Conservation (phyloP, 2,113 vertebrate species). For the Glaucidium brasilianum region DNA sequence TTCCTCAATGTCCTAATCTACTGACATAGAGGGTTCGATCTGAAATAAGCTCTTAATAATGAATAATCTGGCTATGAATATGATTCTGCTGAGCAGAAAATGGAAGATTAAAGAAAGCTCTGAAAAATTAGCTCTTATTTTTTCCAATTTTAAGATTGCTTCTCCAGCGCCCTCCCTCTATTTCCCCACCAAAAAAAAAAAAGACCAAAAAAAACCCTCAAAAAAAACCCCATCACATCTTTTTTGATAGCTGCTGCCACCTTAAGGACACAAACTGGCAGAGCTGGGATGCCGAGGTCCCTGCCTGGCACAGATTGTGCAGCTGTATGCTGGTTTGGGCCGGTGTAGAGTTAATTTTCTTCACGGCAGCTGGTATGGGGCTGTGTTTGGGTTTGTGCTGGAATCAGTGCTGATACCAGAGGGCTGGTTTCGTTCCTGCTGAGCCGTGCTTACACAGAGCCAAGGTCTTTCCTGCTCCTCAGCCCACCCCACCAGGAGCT, state of each 20-base stretch:
- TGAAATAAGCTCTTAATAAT: constrained; percentile 78
- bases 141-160: not conserved
- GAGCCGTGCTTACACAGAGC: no score
- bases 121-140: constrained; percentile 17
- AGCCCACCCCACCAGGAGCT: no score
- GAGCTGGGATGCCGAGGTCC: not conserved
- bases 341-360: not conserved
- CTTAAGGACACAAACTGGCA: not conserved
- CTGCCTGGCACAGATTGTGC: no score
- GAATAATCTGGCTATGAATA: constrained; percentile 65
- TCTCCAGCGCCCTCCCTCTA: not conserved
- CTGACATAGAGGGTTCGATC: constrained; percentile 55
- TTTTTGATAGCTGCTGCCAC: constrained; percentile 43
- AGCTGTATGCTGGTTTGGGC: not conserved
- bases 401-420: no score
- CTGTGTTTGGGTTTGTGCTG: not conserved
- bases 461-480: no score
- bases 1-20: constrained; percentile 70
- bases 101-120: constrained; percentile 61
- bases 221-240: not conserved
- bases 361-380: fast-evolving
- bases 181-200: not conserved
- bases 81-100: constrained; percentile 68
- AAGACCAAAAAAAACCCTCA: no score
- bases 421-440: no score